Evolutionary conservation across 2,888 invertebrate species (phyloP), one percentile per base, ranked within the genome.

Genomic region (Escarpia spicata): DNA sequence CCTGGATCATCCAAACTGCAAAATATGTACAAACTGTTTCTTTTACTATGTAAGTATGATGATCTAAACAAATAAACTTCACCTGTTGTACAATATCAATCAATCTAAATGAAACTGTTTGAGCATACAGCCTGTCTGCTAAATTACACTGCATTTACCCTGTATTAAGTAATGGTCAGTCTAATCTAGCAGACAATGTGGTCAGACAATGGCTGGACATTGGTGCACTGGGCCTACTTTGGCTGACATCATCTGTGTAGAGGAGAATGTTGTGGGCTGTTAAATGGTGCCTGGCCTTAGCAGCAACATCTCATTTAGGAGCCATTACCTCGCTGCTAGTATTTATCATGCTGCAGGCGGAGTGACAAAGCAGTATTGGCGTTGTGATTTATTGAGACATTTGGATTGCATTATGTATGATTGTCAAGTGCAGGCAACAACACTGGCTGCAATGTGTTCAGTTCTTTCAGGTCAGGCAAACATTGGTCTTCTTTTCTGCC

Each of bases 371-470:
- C 75, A 0, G 26, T 75, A 75, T 75, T 75, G 75, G 75, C 26
- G 26, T 26, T 19, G n/a, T 75, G 75, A 75, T 75, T 75, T 75
- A 75, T 75, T 75, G 75, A 75, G 75, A 75, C 75, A 75, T 75
- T 75, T 75, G 75, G 75, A 75, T 75, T 75, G 75, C 75, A 75
- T 75, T 75, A 75, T 75, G 75, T 75, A n/a, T 75, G 75, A 75
- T 75, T 75, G 75, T 26, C 19, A 75, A 75, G 75, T 75, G 75
- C 75, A 75, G 75, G 75, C n/a, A n/a, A 26, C 26, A 26, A 26
- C 26, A 26, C 75, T 3, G n/a, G 75, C 75, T 75, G 19, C 75
- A 26, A 26, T 26, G 19, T 75, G 19, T 26, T 26, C 4, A 26
- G 75, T 75, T 75, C 19, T n/a, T 75, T 75, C 4, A 26, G 6